Base-by-base conservation (phyloP, 30 jellyfish, hydroid and myxozoan genomes). In the Aurelia aurita region DNA sequence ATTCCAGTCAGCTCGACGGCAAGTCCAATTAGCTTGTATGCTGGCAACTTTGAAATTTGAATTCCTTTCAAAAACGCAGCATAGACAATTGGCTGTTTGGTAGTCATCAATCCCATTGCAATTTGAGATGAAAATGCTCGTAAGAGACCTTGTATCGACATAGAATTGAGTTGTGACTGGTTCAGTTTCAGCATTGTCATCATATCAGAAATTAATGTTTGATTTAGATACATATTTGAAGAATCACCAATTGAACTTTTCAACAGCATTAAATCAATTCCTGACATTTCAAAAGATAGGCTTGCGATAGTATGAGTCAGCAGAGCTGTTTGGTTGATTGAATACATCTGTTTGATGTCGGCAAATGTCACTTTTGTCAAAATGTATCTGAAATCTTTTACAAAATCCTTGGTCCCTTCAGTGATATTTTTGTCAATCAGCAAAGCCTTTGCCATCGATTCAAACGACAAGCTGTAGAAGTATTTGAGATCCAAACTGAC, bases 41-140 rank as follows among this genome's bases (percentile, higher is more conserved):
- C 21, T 26, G 78, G 5, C 0, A 81, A 1, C 27, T 67, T 67
- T n/a, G 73, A 19, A 32, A 81, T 49, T 10, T 54, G 31, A 5
- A 81, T 68, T 45, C 75, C 75, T 59, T 81, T 81, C 58, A 10
- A n/a, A 49, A 8, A 65, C 0, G 91, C 84, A 21, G 91, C 65
- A 53, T 35, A n/a, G 19, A 73, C 84, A 16, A 81, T 62, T 26
- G 89, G 89, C 29, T 29, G 89, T n/a, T 21, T 47, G 16, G 72
- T 26, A 46, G 5, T 9, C n/a, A 18, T 1, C 31, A 66, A 21
- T 19, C 78, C 35, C 22, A 59, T 62, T 59, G 22, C 19, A 46
- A 29, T 61, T 12, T 28, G 54, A 7, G 79, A 55, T 2, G 55
- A 66, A 43, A 27, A 35, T 0, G 51, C 67, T 6, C 14, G 14